Percentiles rank a stretch among this genome's conserved stretches.
These are phyloP conservation scores for Pollenia angustigena DNA, from an alignment of 2,888 invertebrate species.

Conservation along the genomic window DNA sequence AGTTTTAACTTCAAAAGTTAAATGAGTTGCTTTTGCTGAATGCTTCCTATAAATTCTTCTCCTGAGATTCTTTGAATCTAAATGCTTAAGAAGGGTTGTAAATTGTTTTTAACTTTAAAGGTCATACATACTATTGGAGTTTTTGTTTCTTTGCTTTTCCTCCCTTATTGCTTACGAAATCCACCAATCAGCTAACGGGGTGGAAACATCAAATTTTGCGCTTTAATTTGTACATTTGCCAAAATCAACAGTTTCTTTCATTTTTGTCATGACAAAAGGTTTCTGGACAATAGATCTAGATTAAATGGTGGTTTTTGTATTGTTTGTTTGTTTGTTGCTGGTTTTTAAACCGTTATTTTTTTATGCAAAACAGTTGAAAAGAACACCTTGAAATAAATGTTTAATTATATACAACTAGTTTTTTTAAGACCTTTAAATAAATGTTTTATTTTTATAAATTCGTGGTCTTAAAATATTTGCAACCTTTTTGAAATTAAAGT, in stretches of 20 bases:
- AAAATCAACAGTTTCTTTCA: conserved; percentile 52
- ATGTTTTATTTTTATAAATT: neutral
- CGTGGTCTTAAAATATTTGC: conserved; percentile 1
- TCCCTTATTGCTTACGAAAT: conserved; percentile 38
- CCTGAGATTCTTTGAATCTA: conserved; percentile 38
- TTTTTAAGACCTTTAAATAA: neutral
- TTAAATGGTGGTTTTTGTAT: conserved; percentile 43
- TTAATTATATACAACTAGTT: conserved; percentile 6
- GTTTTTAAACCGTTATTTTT: conserved; percentile 55
- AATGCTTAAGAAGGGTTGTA: conserved; percentile 35
- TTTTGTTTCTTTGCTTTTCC: neutral
- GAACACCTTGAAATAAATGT: conserved; percentile 37
- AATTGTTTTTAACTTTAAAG: neutral
- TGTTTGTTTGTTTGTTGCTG: neutral
- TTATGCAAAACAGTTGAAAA: conserved; percentile 15
- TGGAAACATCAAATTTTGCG: conserved; percentile 27
- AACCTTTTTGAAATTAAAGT: neutral
- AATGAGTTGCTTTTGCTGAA: conserved; percentile 75
- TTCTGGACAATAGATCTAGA: conserved; percentile 57
- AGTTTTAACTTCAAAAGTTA: conserved; percentile 82
- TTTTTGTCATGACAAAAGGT: conserved; percentile 21
- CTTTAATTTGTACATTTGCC: conserved; percentile 21
- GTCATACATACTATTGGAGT: conserved; percentile 5
- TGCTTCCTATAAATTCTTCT: conserved; percentile 59
- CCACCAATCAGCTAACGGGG: conserved; percentile 65